A percentile compares a stretch with the other conserved stretches of the same genome.
These are phyloP conservation scores for Rhinolophus sinicus DNA, from an alignment of 2,113 vertebrate genomes.

Conservation along the genomic window DNA sequence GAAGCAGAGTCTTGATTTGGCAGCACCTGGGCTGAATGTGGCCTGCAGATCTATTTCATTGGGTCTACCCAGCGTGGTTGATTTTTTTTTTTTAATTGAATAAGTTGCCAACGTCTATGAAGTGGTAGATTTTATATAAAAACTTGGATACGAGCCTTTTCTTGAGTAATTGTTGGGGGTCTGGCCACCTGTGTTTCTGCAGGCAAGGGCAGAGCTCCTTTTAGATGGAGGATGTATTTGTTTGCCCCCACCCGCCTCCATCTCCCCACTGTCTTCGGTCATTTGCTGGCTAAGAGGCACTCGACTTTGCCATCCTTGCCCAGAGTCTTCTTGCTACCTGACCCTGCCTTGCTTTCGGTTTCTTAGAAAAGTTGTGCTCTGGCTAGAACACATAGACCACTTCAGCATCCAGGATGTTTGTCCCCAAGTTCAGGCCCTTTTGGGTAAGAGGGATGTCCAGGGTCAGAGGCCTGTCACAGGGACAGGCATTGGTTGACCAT, in stretches of 20 bases:
- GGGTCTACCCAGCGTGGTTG: neutral
- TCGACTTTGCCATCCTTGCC: neutral
- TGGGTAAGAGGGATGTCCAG: neutral
- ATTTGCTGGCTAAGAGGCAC: neutral
- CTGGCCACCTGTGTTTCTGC: neutral
- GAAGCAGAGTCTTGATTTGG: neutral
- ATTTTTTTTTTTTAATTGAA: neutral
- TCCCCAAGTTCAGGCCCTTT: neutral
- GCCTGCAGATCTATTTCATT: neutral
- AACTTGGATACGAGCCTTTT: neutral
- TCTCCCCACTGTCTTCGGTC: neutral
- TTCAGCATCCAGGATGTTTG: neutral
- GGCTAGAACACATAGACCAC: neutral
- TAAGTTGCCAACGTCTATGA: neutral
- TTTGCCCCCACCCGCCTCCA: neutral
- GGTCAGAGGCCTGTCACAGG: neutral
- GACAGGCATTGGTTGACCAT: neutral
- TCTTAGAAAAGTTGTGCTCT: neutral
- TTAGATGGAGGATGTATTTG: neutral
- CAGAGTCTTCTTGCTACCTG: neutral
- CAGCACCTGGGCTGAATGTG: neutral
- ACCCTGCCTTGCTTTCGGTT: neutral
- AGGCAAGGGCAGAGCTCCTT: neutral
- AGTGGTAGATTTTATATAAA: neutral
- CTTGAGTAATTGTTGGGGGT: neutral